Percentiles rank a stretch among this genome's conserved stretches.
These are phyloP conservation scores for Mallotus villosus DNA, from an alignment of 2,797 vertebrate species.

Conservation along the genomic window DNA sequence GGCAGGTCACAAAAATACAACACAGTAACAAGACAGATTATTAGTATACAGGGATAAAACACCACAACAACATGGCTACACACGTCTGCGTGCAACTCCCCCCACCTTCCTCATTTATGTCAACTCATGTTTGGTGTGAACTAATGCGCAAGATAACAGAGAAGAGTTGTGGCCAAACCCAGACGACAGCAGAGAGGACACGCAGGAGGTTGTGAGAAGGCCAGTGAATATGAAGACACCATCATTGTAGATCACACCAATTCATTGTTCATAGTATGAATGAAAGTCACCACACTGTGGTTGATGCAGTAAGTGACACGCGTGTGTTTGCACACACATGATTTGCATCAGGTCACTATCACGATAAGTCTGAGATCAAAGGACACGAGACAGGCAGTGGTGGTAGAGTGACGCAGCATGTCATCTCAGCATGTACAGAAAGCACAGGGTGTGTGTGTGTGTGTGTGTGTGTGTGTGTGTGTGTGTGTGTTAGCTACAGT, in stretches of 20 bases:
- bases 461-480: slow-evolving; percentile 13
- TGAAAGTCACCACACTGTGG: not conserved
- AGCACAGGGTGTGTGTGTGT: slow-evolving; percentile 28
- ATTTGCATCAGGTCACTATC: slow-evolving; percentile 5
- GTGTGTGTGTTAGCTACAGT: slow-evolving; percentile 7
- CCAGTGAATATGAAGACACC: not conserved
- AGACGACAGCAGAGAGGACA: not conserved
- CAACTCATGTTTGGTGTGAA: not conserved
- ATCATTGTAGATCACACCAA: not conserved
- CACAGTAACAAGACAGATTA: no score
- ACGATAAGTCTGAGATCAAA: slow-evolving; percentile 3
- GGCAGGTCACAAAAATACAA: no score
- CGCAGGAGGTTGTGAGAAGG: no score
- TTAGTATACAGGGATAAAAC: no score
- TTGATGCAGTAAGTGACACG: not conserved
- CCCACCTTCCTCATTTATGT: not conserved
- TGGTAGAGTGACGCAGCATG: slow-evolving; percentile 9
- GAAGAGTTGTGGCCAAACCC: no score
- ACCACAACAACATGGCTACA: no score
- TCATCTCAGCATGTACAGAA: slow-evolving; percentile 34
- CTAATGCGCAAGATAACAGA: not conserved
- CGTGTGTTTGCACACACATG: not conserved
- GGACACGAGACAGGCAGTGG: not conserved
- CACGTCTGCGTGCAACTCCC: no score
- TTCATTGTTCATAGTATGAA: not conserved